Conservation (phyloP, 2,113 vertebrate genomes). For the Muscicapa adusta region DNA sequence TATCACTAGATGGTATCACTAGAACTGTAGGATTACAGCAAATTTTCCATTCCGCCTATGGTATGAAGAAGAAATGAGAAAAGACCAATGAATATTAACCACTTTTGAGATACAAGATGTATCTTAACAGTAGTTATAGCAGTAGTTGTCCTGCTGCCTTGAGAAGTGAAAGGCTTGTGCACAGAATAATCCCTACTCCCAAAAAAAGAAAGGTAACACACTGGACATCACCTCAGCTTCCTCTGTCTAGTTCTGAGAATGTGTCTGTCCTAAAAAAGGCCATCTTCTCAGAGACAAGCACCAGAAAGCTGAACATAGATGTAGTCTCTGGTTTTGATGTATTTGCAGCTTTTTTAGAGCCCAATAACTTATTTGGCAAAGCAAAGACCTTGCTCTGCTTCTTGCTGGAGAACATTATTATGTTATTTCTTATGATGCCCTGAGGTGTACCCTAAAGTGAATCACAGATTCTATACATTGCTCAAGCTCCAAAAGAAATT, state of each 20-base stretch:
- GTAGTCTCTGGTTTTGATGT: neutral
- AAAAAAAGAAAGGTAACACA: neutral
- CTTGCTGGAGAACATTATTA: neutral
- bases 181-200: neutral
- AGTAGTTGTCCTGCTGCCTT: neutral
- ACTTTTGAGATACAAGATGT: neutral
- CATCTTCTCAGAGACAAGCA: neutral
- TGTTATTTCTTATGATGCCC: neutral
- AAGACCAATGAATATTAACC: neutral
- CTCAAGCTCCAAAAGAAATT: neutral
- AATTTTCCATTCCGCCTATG: neutral
- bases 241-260: neutral
- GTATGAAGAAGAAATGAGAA: neutral
- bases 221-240: neutral
- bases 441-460: neutral
- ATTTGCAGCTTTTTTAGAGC: neutral
- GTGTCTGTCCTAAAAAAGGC: neutral
- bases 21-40: neutral
- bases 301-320: neutral
- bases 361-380: neutral
- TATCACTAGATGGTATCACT: neutral
- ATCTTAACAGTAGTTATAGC: neutral
- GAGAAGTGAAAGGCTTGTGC: neutral
- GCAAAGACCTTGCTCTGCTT: neutral
- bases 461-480: neutral